These are phyloP conservation scores for Leptinotarsa lineolata DNA, from an alignment of 1,140 invertebrate genomes.

Conservation along the genomic window DNA sequence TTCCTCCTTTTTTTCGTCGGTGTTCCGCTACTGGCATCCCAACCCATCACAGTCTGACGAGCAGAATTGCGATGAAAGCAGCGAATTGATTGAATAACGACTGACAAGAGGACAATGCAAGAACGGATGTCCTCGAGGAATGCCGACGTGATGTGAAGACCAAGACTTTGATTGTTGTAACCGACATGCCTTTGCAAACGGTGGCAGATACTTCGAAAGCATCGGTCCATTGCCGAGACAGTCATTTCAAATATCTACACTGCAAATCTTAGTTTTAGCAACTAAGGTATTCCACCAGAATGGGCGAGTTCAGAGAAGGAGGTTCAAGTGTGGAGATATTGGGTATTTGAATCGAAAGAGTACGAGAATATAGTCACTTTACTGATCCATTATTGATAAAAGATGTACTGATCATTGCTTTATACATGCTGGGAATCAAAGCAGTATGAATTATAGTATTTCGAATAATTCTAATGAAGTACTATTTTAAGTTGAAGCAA, in stretches of 20 bases:
- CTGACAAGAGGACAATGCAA: slow-evolving; percentile 49
- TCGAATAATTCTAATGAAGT: too few relatives aligned
- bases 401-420: too few relatives aligned
- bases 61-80: slow-evolving; percentile 41
- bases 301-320: not conserved
- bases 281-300: not conserved
- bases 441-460: too few relatives aligned
- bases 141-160: slow-evolving; percentile 47
- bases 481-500: too few relatives aligned
- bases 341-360: too few relatives aligned
- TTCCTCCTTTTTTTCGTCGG: not conserved
- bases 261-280: slow-evolving; percentile 18
- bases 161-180: slow-evolving; percentile 39
- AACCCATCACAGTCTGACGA: slow-evolving; percentile 11
- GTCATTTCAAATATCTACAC: slow-evolving; percentile 21
- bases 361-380: too few relatives aligned
- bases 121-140: slow-evolving; percentile 41
- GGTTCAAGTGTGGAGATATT: too few relatives aligned
- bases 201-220: slow-evolving; percentile 21
- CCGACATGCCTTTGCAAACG: slow-evolving; percentile 24
- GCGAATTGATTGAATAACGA: slow-evolving; percentile 50
- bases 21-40: slow-evolving; percentile 4
- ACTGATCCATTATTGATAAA: too few relatives aligned
- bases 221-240: slow-evolving; percentile 4
- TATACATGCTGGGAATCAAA: too few relatives aligned